Evolutionary conservation across 2,888 invertebrate genomes (phyloP).

Genomic region (Sarcophaga variegata): DNA sequence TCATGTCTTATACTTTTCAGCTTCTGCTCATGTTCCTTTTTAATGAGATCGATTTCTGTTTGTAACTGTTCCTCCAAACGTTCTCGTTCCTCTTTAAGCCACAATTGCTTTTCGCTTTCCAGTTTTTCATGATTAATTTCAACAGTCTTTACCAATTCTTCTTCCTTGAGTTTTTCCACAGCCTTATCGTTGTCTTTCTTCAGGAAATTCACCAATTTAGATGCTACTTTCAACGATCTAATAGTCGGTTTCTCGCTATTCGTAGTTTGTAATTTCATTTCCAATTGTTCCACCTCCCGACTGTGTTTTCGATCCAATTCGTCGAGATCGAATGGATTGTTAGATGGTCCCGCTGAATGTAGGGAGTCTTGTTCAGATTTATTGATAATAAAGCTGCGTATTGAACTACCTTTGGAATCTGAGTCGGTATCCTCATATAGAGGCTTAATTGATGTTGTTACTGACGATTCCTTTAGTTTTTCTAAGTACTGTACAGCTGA

Average conservation of each 20-base stretch:
- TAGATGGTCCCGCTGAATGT: conserved; percentile 80
- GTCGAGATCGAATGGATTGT: conserved; percentile 83
- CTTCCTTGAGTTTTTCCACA: conserved; percentile 45
- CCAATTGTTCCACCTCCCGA: conserved; percentile 82
- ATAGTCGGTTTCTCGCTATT: conserved; percentile 78
- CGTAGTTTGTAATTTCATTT: conserved; percentile 81
- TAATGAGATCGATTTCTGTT: conserved; percentile 75
- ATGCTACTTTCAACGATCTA: conserved; percentile 76
- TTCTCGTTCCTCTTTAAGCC: conserved; percentile 82
- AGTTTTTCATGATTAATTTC: conserved; percentile 75
- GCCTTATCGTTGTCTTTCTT: conserved; percentile 70
- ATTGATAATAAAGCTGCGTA: conserved; percentile 79
- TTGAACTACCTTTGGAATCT: conserved; percentile 80
- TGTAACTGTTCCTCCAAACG: conserved; percentile 78
- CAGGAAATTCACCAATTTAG: conserved; percentile 76
- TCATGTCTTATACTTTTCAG: conserved; percentile 81
- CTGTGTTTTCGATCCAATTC: conserved; percentile 78
- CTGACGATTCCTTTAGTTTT: conserved; percentile 75
- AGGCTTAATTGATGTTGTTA: conserved; percentile 74
- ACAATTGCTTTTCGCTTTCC: conserved; percentile 81
- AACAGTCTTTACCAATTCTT: conserved; percentile 71
- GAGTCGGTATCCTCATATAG: conserved; percentile 81
- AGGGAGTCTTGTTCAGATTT: conserved; percentile 81
- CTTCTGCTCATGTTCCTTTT: conserved; percentile 79
- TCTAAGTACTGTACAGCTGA: conserved; percentile 75